A percentile compares a stretch with the other conserved stretches of the same genome.
phyloP scores from a whole-genome alignment of 2,888 invertebrate genomes.

The Marronus borbonicus region DNA sequence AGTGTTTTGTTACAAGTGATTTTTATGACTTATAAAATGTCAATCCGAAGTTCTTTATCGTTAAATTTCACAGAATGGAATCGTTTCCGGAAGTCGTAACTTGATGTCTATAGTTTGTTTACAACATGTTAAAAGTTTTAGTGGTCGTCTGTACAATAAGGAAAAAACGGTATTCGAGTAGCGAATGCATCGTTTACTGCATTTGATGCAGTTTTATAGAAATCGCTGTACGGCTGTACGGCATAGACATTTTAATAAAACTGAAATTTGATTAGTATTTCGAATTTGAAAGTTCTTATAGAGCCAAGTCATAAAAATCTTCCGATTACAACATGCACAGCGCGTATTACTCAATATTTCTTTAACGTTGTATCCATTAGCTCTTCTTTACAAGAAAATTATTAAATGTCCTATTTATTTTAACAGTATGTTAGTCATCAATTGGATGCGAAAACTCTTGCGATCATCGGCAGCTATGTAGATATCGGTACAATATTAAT shows the following conservation, averaged over 20 bases:
- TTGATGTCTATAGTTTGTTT: conserved; percentile 52
- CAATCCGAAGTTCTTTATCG: conserved; percentile 65
- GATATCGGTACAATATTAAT: too few species aligned
- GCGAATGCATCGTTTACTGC: conserved; percentile 18
- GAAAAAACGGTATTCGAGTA: conserved; percentile 2
- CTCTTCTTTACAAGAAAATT: too few species aligned
- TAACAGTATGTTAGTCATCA: too few species aligned
- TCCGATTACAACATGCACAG: too few species aligned
- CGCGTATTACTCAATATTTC: too few species aligned
- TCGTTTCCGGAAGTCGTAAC: conserved; percentile 51
- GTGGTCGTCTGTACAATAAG: conserved; percentile 38
- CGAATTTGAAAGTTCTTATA: too few species aligned
- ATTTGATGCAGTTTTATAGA: conserved; percentile 13
- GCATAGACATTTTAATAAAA: too few species aligned
- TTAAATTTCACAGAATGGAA: conserved; percentile 60
- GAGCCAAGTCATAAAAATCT: too few species aligned
- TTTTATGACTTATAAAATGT: conserved; percentile 69
- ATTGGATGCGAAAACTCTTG: too few species aligned
- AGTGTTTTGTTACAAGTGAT: conserved; percentile 69
- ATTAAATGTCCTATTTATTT: too few species aligned
- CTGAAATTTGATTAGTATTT: conserved; percentile 3
- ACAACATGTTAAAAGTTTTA: conserved; percentile 49
- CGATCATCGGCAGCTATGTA: too few species aligned
- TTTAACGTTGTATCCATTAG: too few species aligned
- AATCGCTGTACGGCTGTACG: background rate